These are phyloP conservation scores for Morus bassanus DNA, from an alignment of 2,797 vertebrate genomes.

Conservation along the genomic window DNA sequence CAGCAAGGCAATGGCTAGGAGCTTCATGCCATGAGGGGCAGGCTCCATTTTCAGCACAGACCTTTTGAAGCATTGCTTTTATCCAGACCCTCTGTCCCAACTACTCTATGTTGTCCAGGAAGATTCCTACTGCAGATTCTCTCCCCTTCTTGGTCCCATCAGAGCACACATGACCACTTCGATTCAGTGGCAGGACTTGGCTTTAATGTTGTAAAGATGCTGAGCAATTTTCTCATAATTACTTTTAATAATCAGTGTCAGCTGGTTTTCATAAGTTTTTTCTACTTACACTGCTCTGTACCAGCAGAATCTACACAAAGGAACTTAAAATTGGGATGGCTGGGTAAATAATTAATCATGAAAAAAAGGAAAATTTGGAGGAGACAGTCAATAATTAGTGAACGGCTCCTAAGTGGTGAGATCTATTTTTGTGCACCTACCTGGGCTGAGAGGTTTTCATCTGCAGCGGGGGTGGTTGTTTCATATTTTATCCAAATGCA, in stretches of 20 bases:
- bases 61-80: neutral
- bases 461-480: neutral
- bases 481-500: neutral
- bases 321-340: neutral
- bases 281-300: neutral
- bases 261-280: neutral
- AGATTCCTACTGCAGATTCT: neutral
- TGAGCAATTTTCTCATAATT: neutral
- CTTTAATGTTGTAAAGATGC: neutral
- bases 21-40: neutral
- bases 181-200: neutral
- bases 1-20: neutral
- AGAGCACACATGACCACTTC: neutral
- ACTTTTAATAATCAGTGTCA: neutral
- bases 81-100: neutral
- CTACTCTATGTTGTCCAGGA: neutral
- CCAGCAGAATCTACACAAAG: neutral
- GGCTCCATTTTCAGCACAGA: neutral
- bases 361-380: neutral
- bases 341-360: neutral
- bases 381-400: neutral
- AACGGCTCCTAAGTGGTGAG: neutral
- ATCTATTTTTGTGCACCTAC: neutral
- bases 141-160: neutral
- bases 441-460: neutral